A percentile compares a stretch with the other conserved stretches of the same genome.
Conservation (phyloP, 2,888 invertebrate species). For the Chrysina gloriosa region DNA sequence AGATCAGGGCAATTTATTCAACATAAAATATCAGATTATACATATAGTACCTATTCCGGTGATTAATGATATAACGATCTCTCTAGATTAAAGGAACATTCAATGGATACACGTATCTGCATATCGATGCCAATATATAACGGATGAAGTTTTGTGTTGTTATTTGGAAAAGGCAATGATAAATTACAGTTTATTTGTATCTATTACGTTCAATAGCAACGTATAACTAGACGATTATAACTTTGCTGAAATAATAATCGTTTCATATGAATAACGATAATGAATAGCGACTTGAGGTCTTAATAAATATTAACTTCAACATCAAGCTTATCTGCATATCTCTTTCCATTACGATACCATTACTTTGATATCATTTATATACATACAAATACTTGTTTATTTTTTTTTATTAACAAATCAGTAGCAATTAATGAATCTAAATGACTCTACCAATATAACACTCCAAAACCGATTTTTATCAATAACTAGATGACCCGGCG, state of each 20-base stretch:
- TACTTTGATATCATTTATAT: background rate
- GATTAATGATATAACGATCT: slow-evolving; percentile 11
- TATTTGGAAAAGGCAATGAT: background rate
- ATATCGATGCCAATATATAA: background rate
- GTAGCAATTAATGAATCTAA: too few relatives aligned
- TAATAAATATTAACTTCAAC: background rate
- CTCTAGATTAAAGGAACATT: slow-evolving; percentile 11
- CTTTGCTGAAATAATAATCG: background rate
- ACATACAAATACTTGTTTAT: too few relatives aligned
- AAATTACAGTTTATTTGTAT: background rate
- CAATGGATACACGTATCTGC: background rate
- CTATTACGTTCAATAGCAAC: background rate
- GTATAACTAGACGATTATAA: background rate
- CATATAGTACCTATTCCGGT: background rate
- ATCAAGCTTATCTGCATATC: background rate
- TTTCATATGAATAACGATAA: background rate
- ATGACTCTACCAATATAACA: too few relatives aligned
- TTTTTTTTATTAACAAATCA: too few relatives aligned
- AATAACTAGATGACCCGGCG: too few relatives aligned
- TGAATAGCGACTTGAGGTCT: background rate
- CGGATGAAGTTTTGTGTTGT: background rate
- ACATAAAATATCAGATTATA: background rate
- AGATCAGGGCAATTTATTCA: slow-evolving; percentile 6
- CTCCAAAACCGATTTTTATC: too few relatives aligned
- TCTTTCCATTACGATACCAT: too few relatives aligned